Evolutionary conservation across 2,888 invertebrate genomes (phyloP), one percentile per base, ranked within the genome.

Genomic region (Drosophila flavopinicola): DNA sequence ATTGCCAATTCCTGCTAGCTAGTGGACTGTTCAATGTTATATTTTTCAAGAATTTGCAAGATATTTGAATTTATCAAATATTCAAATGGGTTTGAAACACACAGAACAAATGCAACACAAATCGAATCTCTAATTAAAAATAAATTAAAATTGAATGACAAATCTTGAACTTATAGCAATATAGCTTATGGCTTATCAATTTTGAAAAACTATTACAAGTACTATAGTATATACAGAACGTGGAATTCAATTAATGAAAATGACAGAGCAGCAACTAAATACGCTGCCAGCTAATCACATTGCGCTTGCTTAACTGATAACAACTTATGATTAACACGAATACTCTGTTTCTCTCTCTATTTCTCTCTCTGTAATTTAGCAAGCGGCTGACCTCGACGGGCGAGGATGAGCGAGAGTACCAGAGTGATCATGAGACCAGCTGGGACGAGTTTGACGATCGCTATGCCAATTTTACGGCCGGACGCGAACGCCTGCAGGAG

Each of bases 391-490:
- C 90, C 67, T 91, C 91, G 52, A 91, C 91, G 57, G 91, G 91
- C 63, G 91, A 91, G 77, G 91, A 91, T 75, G 90, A 91, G 75
- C 89, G 90, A 56, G 91, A 91, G 71, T 90, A 88, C 78, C 90
- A 88, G 63, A 91, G 90, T 69, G 90, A 91, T 68, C 89, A 90
- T 72, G 91, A 91, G 83, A 88, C 91, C 77, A 90, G 90, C 79
- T 90, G 90, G 90, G 91, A 91, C 73, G 91, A 91, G 75, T 87
- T 89, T 69, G 91, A 91, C 35, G 91, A 91, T 79, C 91, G 91
- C 66, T 91, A 87, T 74, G 88, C 88, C 45, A 90, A 90, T 69
- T 91, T 89, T 73, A 90, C 90, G 68, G 91, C 91, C 39, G 90
- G 90, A 30, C 89, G 91, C 27, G 91, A 91, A 57, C 89, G 90